These are phyloP conservation scores for Pseudochromis fuscus DNA, from an alignment of 2,797 vertebrate genomes.

Conservation along the genomic window DNA sequence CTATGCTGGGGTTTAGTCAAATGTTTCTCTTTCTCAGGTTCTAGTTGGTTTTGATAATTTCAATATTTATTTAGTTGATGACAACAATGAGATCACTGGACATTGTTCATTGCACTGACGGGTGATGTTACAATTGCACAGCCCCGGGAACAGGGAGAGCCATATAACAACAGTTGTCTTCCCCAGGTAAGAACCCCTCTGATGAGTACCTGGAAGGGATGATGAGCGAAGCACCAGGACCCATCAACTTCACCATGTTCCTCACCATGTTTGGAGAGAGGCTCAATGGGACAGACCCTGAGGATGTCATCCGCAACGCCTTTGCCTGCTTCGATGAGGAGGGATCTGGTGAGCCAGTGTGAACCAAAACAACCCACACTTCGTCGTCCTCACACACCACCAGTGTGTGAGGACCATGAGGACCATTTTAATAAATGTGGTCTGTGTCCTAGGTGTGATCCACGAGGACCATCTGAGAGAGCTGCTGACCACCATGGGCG, in stretches of 20 bases:
- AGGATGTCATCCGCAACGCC: slow-evolving; percentile 98
- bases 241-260: slow-evolving; percentile 99
- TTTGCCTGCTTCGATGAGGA: slow-evolving; percentile 99
- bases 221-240: slow-evolving; percentile 98
- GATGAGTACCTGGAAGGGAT: slow-evolving; percentile 98
- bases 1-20: background rate
- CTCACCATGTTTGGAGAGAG: slow-evolving; percentile 99
- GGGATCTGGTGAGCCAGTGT: slow-evolving; percentile 87
- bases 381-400: rapidly evolving
- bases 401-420: too few species aligned
- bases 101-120: too few species aligned
- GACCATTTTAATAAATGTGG: background rate
- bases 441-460: slow-evolving; percentile 87
- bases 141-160: background rate
- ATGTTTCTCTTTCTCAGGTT: background rate
- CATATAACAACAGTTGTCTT: slow-evolving; percentile 11
- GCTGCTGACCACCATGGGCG: slow-evolving; percentile 98
- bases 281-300: slow-evolving; percentile 96
- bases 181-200: slow-evolving; percentile 95
- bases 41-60: too few species aligned
- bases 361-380: background rate
- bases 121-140: background rate
- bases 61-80: too few species aligned
- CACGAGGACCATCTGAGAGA: slow-evolving; percentile 98
- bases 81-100: too few species aligned